Base-by-base conservation (phyloP, 2,113 vertebrate species). In the Synchiropus splendidus region DNA sequence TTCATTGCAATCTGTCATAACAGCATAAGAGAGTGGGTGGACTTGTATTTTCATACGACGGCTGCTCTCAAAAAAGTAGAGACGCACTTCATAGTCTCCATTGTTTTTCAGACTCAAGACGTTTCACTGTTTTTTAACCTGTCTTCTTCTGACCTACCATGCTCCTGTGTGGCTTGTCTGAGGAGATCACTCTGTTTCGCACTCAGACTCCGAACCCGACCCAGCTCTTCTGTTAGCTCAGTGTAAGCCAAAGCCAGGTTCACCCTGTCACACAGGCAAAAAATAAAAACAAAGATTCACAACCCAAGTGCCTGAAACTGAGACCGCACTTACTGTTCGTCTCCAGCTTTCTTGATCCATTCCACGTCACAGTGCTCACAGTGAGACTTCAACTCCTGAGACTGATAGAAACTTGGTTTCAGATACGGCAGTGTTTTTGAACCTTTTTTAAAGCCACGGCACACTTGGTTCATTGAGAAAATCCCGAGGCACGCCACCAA, bases 241-340 rank as follows among this genome's bases (percentile, higher is more conserved):
- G 90, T 94, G 83, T 94, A 94, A 42, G 90, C 91, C 73, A 94
- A 77, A 0, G 89, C 89, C 69, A 94, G 72, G 56, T 90, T 94
- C 66, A 92, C 89, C 79, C 91, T 91, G 72, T 9, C 45, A 39
- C 16, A 16, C 12, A 40, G 1, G n/a, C n/a, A 9, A 27, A 13
- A 40, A 1, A 14, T 6, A 5, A 11, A 12, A 9, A 13, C 5
- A 5, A 14, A 42, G 16, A 12, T 6, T 14, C 2, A 14, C 5
- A 5, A 51, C 4, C 11, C 1, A 44, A 13, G 18, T 9, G 6
- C 14, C 14, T 4, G 1, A n/a, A 5, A 14, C 2, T 36, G n/a
- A 31, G 34, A 9, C 9, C 3, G 33, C 9, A 89, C 90, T 91
- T 83, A 91, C 90, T 92, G 90, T 63, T 91, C 90, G 0, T 91